Base-by-base conservation (phyloP, 2,797 vertebrate genomes). In the Rousettus madagascariensis region DNA sequence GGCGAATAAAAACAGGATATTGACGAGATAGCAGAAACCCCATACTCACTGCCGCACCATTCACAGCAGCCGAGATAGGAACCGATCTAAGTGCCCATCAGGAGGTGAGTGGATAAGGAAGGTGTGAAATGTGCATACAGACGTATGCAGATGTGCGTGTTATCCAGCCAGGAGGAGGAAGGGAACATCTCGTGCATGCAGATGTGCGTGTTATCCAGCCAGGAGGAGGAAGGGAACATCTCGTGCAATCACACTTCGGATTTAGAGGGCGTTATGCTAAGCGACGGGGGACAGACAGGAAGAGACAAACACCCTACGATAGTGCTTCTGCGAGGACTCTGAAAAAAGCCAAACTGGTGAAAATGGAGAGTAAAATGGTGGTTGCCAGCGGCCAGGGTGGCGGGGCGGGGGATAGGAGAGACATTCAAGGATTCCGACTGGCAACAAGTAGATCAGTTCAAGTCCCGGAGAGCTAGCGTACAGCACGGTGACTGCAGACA, bases 61-160 rank as follows among this genome's bases (percentile, higher is more conserved):
- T 49, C 30, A 10, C 12, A 15, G 8, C 5, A 46, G 41, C 41
- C 20, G 33, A 49, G 41, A 20, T 19, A 3, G 59, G 55, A 57
- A 24, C 22, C 55, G 59, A 24, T 33, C 33, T 33, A 57, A 24
- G 33, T 33, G 33, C 33, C 22, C 55, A 0, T 65, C 30, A 5
- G 10, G 30, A 26, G 20, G 46, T 22, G 59, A 9, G 24, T 2
- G 43, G 59, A n/a, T 6, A 10, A 16, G 16, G 41, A 24, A 1
- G 17, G 8, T 49, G 13, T 0, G 43, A 46, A 1, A 8, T 9
- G 5, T 16, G 8, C 6, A n/a, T 5, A 22, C 22, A 19, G 13
- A 2, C 30, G 46, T 49, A 15, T 49, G 33, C 33, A 33, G 33
- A 33, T 49, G 49, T 49, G 49, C 15, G 4, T 16, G 5, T 4